Percentiles rank a stretch among this genome's conserved stretches.
Evolutionary conservation across 2,888 invertebrate genomes (phyloP).

Genomic region (Ametastegia equiseti): DNA sequence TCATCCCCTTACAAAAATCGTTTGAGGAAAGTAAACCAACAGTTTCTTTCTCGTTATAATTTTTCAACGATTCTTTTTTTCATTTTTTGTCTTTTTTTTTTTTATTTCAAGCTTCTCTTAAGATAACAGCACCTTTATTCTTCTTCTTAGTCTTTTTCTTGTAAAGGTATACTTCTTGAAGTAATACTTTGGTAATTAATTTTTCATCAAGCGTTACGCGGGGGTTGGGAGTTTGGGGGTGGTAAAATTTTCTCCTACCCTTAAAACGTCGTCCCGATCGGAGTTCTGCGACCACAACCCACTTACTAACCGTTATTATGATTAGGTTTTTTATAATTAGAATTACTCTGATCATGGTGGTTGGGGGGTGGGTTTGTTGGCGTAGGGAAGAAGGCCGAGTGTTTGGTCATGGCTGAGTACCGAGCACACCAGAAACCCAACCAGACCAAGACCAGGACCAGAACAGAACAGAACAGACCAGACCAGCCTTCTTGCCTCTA

Average conservation of each 20-base stretch:
- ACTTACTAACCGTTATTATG: slow-evolving; percentile 56
- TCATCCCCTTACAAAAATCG: no score
- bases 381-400: slow-evolving; percentile 23
- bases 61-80: no score
- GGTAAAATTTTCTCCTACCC: no score
- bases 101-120: background rate
- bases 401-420: slow-evolving; percentile 35
- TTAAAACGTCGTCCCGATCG: no score
- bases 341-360: slow-evolving; percentile 57
- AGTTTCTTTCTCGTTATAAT: no score
- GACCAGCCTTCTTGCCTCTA: no score
- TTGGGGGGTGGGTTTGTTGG: slow-evolving; percentile 26
- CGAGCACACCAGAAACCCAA: no score
- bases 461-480: no score
- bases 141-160: background rate
- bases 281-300: background rate
- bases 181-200: slow-evolving; percentile 20
- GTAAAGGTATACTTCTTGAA: background rate
- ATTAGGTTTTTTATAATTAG: slow-evolving; percentile 66
- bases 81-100: no score
- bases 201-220: slow-evolving; percentile 12
- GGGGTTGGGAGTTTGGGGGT: no score
- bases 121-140: background rate
- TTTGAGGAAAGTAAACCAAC: no score
- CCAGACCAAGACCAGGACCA: no score